Evolutionary conservation across 2,113 vertebrate genomes (phyloP).

Genomic region (Polyodon spathula): DNA sequence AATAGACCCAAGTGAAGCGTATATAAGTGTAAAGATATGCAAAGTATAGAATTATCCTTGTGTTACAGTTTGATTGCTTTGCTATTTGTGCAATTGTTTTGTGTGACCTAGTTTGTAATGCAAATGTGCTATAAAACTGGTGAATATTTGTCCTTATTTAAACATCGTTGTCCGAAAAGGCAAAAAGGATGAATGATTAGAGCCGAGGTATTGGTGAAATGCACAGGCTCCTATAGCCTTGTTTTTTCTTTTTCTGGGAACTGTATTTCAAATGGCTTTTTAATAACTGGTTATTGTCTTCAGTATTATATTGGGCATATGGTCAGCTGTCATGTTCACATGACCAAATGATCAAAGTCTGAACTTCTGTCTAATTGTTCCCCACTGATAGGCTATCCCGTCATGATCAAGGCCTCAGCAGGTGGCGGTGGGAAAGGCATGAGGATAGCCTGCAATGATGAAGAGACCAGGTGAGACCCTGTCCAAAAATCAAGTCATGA

Average conservation of each 20-base stretch:
- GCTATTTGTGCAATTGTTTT: no score
- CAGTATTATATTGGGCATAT: conserved; percentile 72
- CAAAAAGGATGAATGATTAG: no score
- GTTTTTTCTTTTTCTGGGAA: not conserved
- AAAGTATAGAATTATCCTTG: no score
- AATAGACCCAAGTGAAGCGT: not conserved
- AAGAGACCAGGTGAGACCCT: conserved; percentile 87
- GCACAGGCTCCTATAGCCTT: conserved; percentile 2
- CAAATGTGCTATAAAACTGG: no score
- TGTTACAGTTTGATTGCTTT: no score
- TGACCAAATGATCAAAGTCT: conserved; percentile 84
- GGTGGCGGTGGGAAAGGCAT: conserved; percentile 98
- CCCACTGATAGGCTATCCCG: conserved; percentile 94
- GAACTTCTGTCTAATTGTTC: conserved; percentile 83
- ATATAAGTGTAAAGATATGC: not conserved
- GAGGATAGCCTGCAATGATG: conserved; percentile 94
- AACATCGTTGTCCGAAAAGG: no score
- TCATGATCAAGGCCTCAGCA: conserved; percentile 99
- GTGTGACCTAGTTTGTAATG: no score
- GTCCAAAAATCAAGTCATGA: conserved; percentile 54
- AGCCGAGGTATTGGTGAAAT: conserved; percentile 7
- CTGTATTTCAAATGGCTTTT: conserved; percentile 20
- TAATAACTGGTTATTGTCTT: conserved; percentile 59
- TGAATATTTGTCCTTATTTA: no score
- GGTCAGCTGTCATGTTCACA: conserved; percentile 85